phyloP scores from a whole-genome alignment of 2,888 invertebrate species.

The Seira musarum region DNA sequence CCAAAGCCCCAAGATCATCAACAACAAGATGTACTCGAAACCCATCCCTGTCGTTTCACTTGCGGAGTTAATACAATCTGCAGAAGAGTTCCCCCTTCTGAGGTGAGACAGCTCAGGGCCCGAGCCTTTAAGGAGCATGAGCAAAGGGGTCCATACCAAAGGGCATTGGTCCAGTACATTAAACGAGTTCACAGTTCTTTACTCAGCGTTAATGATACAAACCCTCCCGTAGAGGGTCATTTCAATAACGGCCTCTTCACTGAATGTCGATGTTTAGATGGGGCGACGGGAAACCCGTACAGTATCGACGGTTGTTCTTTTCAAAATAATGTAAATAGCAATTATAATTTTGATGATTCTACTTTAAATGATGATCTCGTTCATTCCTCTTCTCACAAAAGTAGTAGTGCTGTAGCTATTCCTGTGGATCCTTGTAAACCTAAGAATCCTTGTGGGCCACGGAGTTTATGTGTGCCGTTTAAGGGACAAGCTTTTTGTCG shows the following conservation, averaged over 20 bases:
- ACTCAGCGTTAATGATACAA: not conserved
- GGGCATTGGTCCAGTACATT: slow-evolving; percentile 48
- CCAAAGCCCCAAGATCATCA: slow-evolving; percentile 38
- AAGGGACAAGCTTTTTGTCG: slow-evolving; percentile 58
- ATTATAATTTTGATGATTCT: not conserved
- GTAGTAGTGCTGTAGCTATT: slow-evolving; percentile 18
- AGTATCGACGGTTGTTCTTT: slow-evolving; percentile 49
- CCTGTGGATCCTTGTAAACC: slow-evolving; percentile 29
- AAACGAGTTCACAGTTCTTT: slow-evolving; percentile 13
- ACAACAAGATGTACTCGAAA: slow-evolving; percentile 43
- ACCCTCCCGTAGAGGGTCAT: not conserved
- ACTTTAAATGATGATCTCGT: slow-evolving; percentile 43
- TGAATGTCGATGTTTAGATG: slow-evolving; percentile 48
- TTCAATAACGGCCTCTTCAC: slow-evolving; percentile 26
- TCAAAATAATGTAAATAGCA: slow-evolving; percentile 18
- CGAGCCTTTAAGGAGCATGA: slow-evolving; percentile 30
- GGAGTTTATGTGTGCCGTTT: slow-evolving; percentile 57
- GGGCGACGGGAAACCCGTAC: slow-evolving; percentile 52
- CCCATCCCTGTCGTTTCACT: slow-evolving; percentile 50
- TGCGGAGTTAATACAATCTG: slow-evolving; percentile 55
- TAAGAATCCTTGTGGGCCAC: slow-evolving; percentile 52
- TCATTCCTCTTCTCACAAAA: slow-evolving; percentile 27
- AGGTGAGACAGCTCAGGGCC: slow-evolving; percentile 24
- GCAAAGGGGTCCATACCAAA: slow-evolving; percentile 37
- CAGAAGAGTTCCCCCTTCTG: slow-evolving; percentile 40